A percentile compares a stretch with the other conserved stretches of the same genome.
Conservation (phyloP, 2,888 invertebrate species). For the Liopterus haemorrhoidalis region DNA sequence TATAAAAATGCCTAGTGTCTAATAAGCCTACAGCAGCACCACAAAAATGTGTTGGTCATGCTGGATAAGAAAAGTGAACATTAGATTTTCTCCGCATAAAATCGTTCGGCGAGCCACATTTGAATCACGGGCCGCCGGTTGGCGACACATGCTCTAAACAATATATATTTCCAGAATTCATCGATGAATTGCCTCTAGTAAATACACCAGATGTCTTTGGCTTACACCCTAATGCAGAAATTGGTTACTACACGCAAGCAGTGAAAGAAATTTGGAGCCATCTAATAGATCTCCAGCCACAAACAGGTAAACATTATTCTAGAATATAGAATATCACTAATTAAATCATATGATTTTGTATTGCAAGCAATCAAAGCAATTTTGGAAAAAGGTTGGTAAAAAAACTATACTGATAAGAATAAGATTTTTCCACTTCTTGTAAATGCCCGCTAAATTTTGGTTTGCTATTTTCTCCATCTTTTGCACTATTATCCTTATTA, state of each 20-base stretch:
- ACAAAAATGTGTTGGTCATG: too few species aligned
- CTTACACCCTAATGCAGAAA: constrained; percentile 91
- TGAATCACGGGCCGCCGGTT: constrained; percentile 11
- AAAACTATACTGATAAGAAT: background rate
- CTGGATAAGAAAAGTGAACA: too few species aligned
- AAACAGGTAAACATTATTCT: constrained; percentile 60
- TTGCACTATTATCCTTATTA: too few species aligned
- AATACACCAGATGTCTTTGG: constrained; percentile 91
- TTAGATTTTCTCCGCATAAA: too few species aligned
- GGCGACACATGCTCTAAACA: too few species aligned
- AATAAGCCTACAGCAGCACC: too few species aligned
- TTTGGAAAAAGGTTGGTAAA: background rate
- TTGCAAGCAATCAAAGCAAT: background rate
- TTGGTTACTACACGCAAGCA: constrained; percentile 85
- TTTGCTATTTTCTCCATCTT: too few species aligned
- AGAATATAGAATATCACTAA: constrained; percentile 12
- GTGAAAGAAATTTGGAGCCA: constrained; percentile 81
- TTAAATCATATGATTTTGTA: background rate
- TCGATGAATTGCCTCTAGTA: constrained; percentile 74
- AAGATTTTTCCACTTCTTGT: too few species aligned
- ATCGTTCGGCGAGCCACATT: too few species aligned
- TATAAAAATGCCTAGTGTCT: too few species aligned
- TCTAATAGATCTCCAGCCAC: constrained; percentile 83
- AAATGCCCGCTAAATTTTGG: too few species aligned
- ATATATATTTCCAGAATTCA: constrained; percentile 54